These are phyloP conservation scores for Eumaeus atala DNA, from an alignment of 1,140 invertebrate genomes.

Conservation along the genomic window DNA sequence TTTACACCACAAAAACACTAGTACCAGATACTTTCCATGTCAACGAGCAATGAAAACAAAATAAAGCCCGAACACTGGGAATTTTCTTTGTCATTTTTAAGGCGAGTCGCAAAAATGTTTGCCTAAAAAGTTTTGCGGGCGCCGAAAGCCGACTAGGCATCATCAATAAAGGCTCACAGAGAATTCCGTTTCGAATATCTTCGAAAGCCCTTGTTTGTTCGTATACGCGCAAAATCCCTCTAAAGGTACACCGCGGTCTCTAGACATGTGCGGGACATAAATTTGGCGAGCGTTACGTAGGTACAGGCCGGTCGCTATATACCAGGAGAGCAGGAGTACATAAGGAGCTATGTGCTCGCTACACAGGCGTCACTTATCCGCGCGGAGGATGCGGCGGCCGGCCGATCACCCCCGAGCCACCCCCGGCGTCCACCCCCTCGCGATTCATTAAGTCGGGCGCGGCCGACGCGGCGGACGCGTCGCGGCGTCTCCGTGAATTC, in stretches of 20 bases:
- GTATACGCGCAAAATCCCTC: conserved; percentile 72
- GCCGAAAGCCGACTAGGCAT: conserved; percentile 28
- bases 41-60: neutral
- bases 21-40: too few relatives aligned
- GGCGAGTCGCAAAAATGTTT: conserved; percentile 13
- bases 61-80: neutral
- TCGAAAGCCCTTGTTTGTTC: conserved; percentile 55
- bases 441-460: conserved; percentile 73
- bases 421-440: conserved; percentile 41
- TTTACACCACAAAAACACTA: too few relatives aligned
- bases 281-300: conserved; percentile 71
- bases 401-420: conserved; percentile 49
- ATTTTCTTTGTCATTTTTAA: neutral
- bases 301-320: conserved; percentile 63
- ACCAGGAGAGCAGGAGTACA: conserved; percentile 39
- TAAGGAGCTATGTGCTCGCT: conserved; percentile 65
- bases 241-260: conserved; percentile 70
- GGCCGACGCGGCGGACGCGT: conserved; percentile 69
- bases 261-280: conserved; percentile 73
- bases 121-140: conserved; percentile 18
- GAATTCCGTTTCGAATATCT: conserved; percentile 69
- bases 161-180: conserved; percentile 66
- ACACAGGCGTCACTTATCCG: conserved; percentile 72
- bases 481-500: conserved; percentile 70
- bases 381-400: conserved; percentile 70